Conservation (phyloP, 2,797 vertebrate species). For the Melanotaenia nigrans region DNA sequence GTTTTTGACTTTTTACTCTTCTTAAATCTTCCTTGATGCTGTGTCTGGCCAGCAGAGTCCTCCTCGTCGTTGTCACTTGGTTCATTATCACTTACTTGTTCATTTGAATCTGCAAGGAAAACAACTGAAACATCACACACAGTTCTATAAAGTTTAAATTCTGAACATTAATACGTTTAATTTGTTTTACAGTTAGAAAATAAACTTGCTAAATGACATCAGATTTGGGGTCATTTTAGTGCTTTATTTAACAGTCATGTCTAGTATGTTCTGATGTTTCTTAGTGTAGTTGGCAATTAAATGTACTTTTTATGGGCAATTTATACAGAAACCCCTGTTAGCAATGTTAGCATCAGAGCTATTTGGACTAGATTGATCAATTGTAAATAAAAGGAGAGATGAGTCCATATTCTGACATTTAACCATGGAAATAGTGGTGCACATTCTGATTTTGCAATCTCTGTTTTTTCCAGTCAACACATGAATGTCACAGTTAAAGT, state of each 20-base stretch:
- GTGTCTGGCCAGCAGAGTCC: background rate
- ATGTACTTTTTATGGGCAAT: no score
- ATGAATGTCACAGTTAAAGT: no score
- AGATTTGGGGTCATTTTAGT: no score
- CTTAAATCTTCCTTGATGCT: background rate
- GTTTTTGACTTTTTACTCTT: background rate
- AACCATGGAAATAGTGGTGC: no score
- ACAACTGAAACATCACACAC: background rate
- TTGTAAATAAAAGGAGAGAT: no score
- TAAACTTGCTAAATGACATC: background rate
- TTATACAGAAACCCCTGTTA: background rate
- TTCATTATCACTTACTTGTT: conserved; percentile 14
- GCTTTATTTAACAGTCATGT: background rate
- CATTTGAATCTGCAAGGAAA: conserved; percentile 33
- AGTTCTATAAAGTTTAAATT: background rate
- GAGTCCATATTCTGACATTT: no score
- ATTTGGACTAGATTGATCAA: no score
- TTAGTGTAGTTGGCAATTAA: background rate
- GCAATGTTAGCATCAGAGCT: background rate
- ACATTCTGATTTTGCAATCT: no score
- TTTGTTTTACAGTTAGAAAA: background rate
- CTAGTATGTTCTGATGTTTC: background rate
- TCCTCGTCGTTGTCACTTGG: conserved; percentile 13
- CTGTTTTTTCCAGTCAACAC: no score
- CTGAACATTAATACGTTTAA: background rate